Evolutionary conservation across 1,140 invertebrate genomes (phyloP), one percentile per base, ranked within the genome.

Genomic region (Nilaparvata lugens): DNA sequence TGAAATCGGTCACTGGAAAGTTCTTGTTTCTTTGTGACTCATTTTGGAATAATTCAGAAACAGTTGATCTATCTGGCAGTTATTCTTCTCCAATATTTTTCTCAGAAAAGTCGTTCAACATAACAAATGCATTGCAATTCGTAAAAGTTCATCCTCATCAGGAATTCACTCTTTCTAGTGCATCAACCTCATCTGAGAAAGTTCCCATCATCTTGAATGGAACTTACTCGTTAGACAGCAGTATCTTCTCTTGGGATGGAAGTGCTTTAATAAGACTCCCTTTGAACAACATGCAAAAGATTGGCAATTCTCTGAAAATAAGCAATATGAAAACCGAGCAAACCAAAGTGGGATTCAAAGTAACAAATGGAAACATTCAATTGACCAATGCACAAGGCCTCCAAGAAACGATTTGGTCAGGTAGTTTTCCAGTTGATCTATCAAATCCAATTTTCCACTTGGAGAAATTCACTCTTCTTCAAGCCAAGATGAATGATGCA

Each of bases 11-110:
- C 2, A 58, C 48, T 51, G 57, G 57, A 23, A 25, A 58, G 13
- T 58, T 58, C 31, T 16, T 24, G 14, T 45, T 58, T 4, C 28
- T 51, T 14, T 42, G 43, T 24, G 19, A 14, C 9, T 13, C 52
- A 28, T 25, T 24, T n/a, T 58, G 19, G 38, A 58, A 58, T 14
- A 40, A 38, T 19, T n/a, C 56, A 23, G 38, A 58, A 23, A 18
- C 45, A 16, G 25, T 16, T 24, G 14, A 48, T 23, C 42, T 58
- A 28, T 9, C 18, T 18, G 42, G 57, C 13, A 35, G 19, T 28
- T 58, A 58, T n/a, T 19, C 40, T 16, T 58, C 57, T 51, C 42
- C 57, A 28, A 24, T 58, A n/a, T 51, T 42, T 21, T 45, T 58
- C 23, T 58, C 57, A 16, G 14, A 51, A 48, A 35, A 51, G 21